Percentiles rank a stretch among this genome's conserved stretches.
Conservation (phyloP, 2,888 invertebrate species). For the Iphiclides podalirius region DNA sequence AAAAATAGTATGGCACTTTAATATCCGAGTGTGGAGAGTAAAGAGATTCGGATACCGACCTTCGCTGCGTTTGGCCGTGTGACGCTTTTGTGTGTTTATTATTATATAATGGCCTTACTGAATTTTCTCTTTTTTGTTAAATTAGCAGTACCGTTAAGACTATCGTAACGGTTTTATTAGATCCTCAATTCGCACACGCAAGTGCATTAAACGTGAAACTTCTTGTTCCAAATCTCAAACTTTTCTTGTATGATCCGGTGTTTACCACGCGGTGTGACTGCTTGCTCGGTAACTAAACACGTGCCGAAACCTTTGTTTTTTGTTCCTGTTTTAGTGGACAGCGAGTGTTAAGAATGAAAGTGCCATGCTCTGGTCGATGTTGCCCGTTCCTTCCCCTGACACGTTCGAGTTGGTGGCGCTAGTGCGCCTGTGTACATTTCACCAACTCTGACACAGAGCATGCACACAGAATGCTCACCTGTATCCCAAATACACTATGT, state of each 20-base stretch:
- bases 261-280: conserved; percentile 71
- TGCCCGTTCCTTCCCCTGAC: conserved; percentile 57
- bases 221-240: conserved; percentile 81
- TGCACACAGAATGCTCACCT: conserved; percentile 51
- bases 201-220: conserved; percentile 79
- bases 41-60: conserved; percentile 43
- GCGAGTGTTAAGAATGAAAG: conserved; percentile 68
- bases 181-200: conserved; percentile 78
- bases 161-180: conserved; percentile 70
- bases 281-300: conserved; percentile 72
- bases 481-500: conserved; percentile 56
- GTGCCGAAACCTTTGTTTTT: conserved; percentile 61
- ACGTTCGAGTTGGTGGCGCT: conserved; percentile 39
- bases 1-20: conserved; percentile 77
- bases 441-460: conserved; percentile 55
- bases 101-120: conserved; percentile 71
- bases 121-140: conserved; percentile 72
- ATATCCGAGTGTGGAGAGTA: conserved; percentile 59
- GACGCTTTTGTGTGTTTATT: conserved; percentile 73
- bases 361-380: conserved; percentile 79
- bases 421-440: conserved; percentile 35
- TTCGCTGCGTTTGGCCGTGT: conserved; percentile 69
- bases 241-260: conserved; percentile 74
- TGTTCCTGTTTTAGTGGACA: conserved; percentile 53
- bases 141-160: conserved; percentile 60